Percentiles rank a stretch among this genome's conserved stretches.
Evolutionary conservation across 2,797 vertebrate species (phyloP).

Genomic region (Premnoplex brunnescens): DNA sequence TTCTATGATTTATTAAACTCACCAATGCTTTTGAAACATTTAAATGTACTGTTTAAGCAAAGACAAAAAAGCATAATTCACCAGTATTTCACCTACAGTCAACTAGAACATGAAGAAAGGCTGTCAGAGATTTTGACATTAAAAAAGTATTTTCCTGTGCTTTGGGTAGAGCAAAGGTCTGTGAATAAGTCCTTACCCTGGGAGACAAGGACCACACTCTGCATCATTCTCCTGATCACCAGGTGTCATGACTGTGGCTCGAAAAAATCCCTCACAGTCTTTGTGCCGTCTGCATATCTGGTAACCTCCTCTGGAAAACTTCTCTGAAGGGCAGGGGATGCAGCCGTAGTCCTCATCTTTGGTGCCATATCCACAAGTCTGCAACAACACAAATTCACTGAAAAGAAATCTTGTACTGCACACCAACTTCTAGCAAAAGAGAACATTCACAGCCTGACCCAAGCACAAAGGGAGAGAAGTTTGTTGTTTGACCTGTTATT

Average conservation of each 20-base stretch:
- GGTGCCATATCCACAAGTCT: conserved; percentile 92
- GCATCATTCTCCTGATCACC: conserved; percentile 92
- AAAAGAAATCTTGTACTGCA: neutral
- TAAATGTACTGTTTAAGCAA: neutral
- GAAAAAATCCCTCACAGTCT: conserved; percentile 92
- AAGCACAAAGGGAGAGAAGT: neutral
- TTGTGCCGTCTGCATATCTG: conserved; percentile 96
- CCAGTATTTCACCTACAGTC: neutral
- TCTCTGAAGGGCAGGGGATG: conserved; percentile 87
- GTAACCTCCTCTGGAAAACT: conserved; percentile 96
- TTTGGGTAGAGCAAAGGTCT: neutral
- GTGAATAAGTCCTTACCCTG: conserved; percentile 79
- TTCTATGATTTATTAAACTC: neutral
- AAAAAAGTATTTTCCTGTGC: neutral
- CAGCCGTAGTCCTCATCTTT: conserved; percentile 93
- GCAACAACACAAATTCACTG: neutral
- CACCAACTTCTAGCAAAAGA: neutral
- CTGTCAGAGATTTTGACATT: neutral
- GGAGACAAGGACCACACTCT: conserved; percentile 94
- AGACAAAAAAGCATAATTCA: neutral
- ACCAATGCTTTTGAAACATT: neutral
- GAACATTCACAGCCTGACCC: neutral
- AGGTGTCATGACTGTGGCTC: conserved; percentile 85
- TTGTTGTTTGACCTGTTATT: neutral
- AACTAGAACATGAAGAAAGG: neutral